Percentiles rank a stretch among this genome's conserved stretches.
Evolutionary conservation across 2,797 vertebrate species (phyloP).

Genomic region (Acrossocheilus fasciatus): DNA sequence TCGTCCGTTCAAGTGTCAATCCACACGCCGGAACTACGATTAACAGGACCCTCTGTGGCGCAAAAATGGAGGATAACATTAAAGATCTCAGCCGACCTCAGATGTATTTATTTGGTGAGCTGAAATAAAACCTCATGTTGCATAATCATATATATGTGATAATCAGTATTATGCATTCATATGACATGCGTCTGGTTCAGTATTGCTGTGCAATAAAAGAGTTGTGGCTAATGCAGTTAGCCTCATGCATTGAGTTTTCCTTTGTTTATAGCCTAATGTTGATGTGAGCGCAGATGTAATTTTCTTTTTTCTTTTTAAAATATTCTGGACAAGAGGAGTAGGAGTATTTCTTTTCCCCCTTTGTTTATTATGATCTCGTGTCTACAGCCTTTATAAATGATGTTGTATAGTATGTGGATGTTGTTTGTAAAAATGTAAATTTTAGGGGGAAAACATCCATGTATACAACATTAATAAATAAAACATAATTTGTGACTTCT

Average conservation of each 20-base stretch:
- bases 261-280: conserved; percentile 52
- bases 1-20: conserved; percentile 57
- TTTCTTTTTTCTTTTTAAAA: not conserved
- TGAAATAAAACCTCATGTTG: conserved; percentile 14
- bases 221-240: conserved; percentile 45
- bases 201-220: conserved; percentile 15
- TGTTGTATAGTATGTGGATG: not conserved
- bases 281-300: not conserved
- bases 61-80: conserved; percentile 79
- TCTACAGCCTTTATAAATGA: not conserved
- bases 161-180: not conserved
- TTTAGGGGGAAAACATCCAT: not conserved
- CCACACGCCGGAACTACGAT: conserved; percentile 22
- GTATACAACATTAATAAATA: not conserved
- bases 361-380: not conserved
- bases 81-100: conserved; percentile 79
- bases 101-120: conserved; percentile 85
- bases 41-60: conserved; percentile 52
- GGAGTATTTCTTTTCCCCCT: not conserved
- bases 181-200: not conserved
- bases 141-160: not conserved
- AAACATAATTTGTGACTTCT: not conserved
- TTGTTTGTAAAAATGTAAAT: not conserved
- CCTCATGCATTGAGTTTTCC: not conserved
- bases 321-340: not conserved